A percentile compares a stretch with the other conserved stretches of the same genome.
Evolutionary conservation across 2,113 vertebrate genomes (phyloP).

Genomic region (Mustela lutreola): DNA sequence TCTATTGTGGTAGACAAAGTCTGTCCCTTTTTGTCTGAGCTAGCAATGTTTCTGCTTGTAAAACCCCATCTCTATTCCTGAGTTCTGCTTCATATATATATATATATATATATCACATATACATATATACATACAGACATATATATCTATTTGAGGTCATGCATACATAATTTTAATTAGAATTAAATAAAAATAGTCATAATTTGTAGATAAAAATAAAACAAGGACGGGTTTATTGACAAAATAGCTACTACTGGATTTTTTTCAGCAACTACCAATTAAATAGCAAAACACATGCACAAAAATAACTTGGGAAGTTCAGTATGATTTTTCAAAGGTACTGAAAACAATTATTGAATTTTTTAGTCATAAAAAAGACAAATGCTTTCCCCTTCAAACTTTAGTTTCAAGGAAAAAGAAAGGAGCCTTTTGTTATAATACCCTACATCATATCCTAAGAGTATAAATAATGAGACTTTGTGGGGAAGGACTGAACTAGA

Average conservation of each 20-base stretch:
- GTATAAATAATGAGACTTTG: background rate
- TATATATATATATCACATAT: background rate
- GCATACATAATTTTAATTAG: background rate
- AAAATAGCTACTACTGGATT: background rate
- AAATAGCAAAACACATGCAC: background rate
- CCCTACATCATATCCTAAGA: background rate
- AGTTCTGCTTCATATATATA: background rate
- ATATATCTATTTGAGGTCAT: background rate
- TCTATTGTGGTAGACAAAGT: background rate
- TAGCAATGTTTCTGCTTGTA: background rate
- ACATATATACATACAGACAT: too few relatives aligned
- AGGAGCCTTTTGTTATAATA: background rate
- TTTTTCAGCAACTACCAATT: constrained; percentile 22
- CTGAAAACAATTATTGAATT: background rate
- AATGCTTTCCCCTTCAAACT: background rate
- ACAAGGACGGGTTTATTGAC: background rate
- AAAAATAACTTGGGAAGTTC: background rate
- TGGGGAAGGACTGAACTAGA: background rate
- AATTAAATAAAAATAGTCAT: background rate
- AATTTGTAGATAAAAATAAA: background rate
- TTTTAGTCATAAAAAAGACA: background rate
- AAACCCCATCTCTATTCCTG: background rate
- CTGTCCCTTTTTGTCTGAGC: background rate
- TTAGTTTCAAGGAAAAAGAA: background rate
- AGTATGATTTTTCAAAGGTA: constrained; percentile 1